Percentiles rank a stretch among this genome's conserved stretches.
Evolutionary conservation across 2,797 vertebrate species (phyloP).

Genomic region (Geotrypetes seraphini): DNA sequence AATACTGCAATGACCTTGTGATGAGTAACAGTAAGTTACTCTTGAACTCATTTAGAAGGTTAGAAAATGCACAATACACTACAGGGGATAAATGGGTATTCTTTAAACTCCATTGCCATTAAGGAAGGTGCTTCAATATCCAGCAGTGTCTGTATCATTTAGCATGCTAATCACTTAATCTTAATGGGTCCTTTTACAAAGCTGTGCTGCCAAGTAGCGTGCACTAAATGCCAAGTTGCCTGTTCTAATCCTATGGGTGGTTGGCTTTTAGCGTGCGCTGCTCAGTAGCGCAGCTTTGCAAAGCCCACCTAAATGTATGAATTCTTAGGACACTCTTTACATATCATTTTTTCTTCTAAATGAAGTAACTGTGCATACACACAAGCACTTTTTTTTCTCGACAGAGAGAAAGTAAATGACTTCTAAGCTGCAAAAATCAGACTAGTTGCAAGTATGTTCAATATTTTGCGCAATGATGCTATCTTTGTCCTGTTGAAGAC

Average conservation of each 20-base stretch:
- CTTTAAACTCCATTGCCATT: background rate
- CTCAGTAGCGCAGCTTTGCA: no score
- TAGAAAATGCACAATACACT: conserved; percentile 36
- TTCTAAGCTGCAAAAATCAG: no score
- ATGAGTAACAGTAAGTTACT: conserved; percentile 64
- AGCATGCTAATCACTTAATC: background rate
- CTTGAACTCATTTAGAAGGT: conserved; percentile 76
- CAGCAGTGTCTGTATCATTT: background rate
- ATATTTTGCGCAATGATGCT: no score
- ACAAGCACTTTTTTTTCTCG: background rate
- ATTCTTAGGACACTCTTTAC: background rate
- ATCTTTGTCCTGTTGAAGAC: no score
- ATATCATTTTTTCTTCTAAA: background rate
- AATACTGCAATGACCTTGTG: conserved; percentile 78
- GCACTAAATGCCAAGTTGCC: no score
- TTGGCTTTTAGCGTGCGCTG: no score
- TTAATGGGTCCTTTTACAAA: no score
- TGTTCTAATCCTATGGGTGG: no score
- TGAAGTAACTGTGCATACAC: background rate
- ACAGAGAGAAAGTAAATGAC: background rate
- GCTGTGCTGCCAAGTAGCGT: no score
- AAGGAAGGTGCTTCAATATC: background rate
- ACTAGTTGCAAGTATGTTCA: no score
- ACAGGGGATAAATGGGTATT: conserved; percentile 3
- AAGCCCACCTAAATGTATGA: fast-evolving